These are phyloP conservation scores for Atherinomorus stipes DNA, from an alignment of 2,113 vertebrate genomes.

Conservation along the genomic window DNA sequence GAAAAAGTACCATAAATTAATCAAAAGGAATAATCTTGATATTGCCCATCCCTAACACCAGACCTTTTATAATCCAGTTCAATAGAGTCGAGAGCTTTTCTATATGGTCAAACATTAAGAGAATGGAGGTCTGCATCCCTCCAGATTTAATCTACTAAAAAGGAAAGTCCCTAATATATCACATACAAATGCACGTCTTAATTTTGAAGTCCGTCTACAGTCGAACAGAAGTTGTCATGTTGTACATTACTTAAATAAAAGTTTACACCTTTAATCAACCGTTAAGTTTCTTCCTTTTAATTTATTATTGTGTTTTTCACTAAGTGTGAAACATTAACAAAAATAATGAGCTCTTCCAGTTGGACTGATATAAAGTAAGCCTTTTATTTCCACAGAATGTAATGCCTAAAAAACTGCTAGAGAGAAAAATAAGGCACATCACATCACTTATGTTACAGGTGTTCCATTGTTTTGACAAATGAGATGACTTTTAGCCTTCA, in stretches of 20 bases:
- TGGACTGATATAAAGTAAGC: constrained; percentile 2
- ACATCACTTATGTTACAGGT: constrained; percentile 37
- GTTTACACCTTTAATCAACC: too few relatives aligned
- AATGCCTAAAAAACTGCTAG: constrained; percentile 25
- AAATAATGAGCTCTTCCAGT: constrained; percentile 13
- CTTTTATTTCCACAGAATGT: constrained; percentile 3
- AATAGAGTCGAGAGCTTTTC: neutral
- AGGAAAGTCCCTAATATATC: neutral
- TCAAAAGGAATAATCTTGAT: too few relatives aligned
- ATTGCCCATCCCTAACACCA: too few relatives aligned
- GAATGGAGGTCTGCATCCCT: neutral
- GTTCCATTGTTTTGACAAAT: constrained; percentile 45
- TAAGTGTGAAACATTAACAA: neutral
- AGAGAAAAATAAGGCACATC: constrained; percentile 30
- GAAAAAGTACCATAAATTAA: too few relatives aligned
- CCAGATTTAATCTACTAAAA: neutral
- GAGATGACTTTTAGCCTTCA: constrained; percentile 9
- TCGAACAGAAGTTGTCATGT: neutral
- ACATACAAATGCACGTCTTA: neutral
- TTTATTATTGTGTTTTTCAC: neutral
- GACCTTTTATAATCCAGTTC: too few relatives aligned
- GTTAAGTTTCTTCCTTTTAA: neutral
- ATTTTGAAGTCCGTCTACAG: neutral
- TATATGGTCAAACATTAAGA: constrained; percentile 2
- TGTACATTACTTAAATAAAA: neutral